Base-by-base conservation (phyloP, 2,888 invertebrate genomes). In the Pristionchus japonicus region DNA sequence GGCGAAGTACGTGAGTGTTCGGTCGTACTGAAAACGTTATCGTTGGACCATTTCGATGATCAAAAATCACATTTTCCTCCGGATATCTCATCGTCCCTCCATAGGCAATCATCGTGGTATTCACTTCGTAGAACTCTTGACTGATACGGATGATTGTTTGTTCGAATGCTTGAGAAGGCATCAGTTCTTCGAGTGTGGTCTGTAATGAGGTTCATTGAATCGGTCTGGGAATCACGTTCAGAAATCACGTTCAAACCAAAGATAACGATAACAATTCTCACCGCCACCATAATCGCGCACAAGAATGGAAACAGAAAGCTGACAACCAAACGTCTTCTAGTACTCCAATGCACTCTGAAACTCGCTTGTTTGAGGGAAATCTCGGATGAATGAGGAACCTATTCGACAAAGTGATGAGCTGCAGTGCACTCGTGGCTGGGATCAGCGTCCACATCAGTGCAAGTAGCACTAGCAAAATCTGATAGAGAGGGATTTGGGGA, bases 391-490 rank as follows among this genome's bases (percentile, higher is more conserved):
- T 64, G 31, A 27, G 3, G 1, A 17, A 70, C 70, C 23, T 6
- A 34, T 20, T 13, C 15, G 70, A 70, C 20, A 70, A 23, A 4
- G 70, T 40, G 20, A 70, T 34, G 20, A 70, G 70, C 37, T 77
- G 77, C 0, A 77, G 77, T 0, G 77, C 27, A 11, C 43, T 47
- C 7, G 77, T 77, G 3, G 77, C 77, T 17, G 77, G 77, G 47
- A 77, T 77, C 3, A 77, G 43, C 43, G 77, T 77, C 77, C 77
- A 77, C 43, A 77, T 77, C 77, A 77, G 43, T 27, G 43, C 17
- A 1, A 40, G 13, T 0, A 43, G 43, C 11, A 47, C 43, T 0
- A 77, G n/a, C 47, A 40, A 40, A 43, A 77, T 27, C 77, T 77
- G 43, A 40, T n/a, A n/a, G n/a, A 43, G 52, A 20, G 20, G 6